These are phyloP conservation scores for Vespertilio murinus DNA, from an alignment of 2,797 vertebrate species.

Conservation along the genomic window DNA sequence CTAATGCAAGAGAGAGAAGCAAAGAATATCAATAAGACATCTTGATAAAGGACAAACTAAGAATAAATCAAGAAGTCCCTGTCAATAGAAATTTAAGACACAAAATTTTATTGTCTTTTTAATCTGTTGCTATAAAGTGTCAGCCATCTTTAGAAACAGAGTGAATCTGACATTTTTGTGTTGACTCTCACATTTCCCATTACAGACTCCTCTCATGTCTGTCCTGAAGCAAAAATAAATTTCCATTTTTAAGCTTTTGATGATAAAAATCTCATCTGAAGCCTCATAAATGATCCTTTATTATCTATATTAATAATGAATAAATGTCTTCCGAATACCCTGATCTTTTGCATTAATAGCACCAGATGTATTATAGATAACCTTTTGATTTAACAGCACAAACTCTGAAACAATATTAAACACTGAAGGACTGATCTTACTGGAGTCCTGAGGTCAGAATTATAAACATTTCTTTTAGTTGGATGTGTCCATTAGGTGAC, in stretches of 20 bases:
- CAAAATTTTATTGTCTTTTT: constrained; percentile 82
- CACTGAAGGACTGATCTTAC: constrained; percentile 81
- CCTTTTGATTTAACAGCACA: constrained; percentile 90
- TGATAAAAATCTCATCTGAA: constrained; percentile 90
- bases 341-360: constrained; percentile 87
- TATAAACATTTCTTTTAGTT: constrained; percentile 80
- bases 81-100: constrained; percentile 77
- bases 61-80: constrained; percentile 58
- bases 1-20: neutral
- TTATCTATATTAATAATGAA: constrained; percentile 92
- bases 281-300: constrained; percentile 90
- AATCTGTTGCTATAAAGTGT: constrained; percentile 80
- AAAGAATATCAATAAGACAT: neutral
- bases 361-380: constrained; percentile 89
- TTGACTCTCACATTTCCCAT: constrained; percentile 82
- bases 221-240: constrained; percentile 88
- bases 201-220: constrained; percentile 82
- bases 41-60: constrained; percentile 69
- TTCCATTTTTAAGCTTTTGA: constrained; percentile 89
- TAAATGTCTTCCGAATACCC: constrained; percentile 89
- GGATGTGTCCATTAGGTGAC: constrained; percentile 73
- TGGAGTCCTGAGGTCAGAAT: constrained; percentile 84
- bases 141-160: constrained; percentile 78
- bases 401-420: constrained; percentile 88
- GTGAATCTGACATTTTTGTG: constrained; percentile 81